Conservation (phyloP, 2,113 vertebrate genomes). For the Nansenia antarctica region DNA sequence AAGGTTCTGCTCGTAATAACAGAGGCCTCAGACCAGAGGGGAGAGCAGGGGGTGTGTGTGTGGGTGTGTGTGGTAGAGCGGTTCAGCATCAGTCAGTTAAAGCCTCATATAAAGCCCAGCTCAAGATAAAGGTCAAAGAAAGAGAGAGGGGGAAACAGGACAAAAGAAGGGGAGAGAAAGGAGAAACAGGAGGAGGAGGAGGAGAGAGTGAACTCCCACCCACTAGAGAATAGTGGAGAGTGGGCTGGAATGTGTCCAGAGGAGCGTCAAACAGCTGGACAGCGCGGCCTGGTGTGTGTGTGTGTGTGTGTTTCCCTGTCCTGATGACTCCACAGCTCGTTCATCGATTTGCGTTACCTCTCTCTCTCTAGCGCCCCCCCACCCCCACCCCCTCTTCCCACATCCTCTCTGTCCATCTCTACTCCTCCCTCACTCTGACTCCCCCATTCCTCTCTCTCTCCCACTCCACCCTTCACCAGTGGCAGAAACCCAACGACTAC, state of each 20-base stretch:
- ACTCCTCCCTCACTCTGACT: no score
- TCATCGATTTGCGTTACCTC: constrained; percentile 16
- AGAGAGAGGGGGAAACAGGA: not conserved
- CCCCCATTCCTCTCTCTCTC: not conserved
- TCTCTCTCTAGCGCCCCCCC: not conserved
- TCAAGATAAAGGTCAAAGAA: not conserved
- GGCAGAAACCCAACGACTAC: no score
- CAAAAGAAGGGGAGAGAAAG: not conserved
- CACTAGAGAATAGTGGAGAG: no score
- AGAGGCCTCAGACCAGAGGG: constrained; percentile 43
- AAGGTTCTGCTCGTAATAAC: constrained; percentile 37
- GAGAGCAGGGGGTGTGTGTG: not conserved
- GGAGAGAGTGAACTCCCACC: not conserved
- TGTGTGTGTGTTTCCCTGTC: no score
- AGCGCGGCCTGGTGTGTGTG: constrained; percentile 31
- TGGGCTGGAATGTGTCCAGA: not conserved
- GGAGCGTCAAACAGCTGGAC: constrained; percentile 17
- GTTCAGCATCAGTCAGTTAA: not conserved
- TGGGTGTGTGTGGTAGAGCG: not conserved
- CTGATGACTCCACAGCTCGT: constrained; percentile 19
- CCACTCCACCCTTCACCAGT: no score
- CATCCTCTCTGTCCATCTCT: no score
- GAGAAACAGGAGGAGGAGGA: not conserved
- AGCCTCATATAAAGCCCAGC: not conserved
- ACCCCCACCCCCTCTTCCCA: no score